Percentiles rank a stretch among this genome's conserved stretches.
Conservation (phyloP, 2,113 vertebrate species). For the Prolemur simus region DNA sequence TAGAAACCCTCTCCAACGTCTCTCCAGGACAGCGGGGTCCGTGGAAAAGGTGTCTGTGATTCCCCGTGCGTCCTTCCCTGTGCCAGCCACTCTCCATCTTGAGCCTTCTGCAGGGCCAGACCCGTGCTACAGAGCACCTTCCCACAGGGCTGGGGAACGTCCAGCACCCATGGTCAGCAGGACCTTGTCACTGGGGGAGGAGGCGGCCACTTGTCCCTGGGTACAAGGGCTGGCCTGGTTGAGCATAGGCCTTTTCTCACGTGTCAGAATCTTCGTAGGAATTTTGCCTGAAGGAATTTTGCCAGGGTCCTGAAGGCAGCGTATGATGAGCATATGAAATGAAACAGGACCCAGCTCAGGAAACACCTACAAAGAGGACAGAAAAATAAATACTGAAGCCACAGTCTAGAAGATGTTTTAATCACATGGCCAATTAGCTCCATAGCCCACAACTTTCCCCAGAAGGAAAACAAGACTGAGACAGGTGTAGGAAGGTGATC, state of each 20-base stretch:
- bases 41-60: neutral
- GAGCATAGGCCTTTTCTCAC: neutral
- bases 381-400: neutral
- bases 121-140: neutral
- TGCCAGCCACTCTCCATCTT: neutral
- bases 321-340: neutral
- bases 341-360: neutral
- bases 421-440: neutral
- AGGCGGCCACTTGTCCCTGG: neutral
- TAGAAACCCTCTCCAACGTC: neutral
- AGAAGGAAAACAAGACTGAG: neutral
- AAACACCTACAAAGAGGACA: neutral
- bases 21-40: neutral
- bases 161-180: neutral
- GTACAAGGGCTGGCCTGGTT: neutral
- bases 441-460: fast-evolving
- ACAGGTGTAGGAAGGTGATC: neutral
- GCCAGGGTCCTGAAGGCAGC: neutral
- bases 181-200: neutral
- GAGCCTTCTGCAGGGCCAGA: neutral
- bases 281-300: neutral
- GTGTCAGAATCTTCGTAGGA: neutral
- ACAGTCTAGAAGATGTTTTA: neutral
- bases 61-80: neutral
- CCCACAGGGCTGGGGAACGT: no score